Conservation (phyloP, 2,797 vertebrate genomes). For the Melanotaenia pygmaea region DNA sequence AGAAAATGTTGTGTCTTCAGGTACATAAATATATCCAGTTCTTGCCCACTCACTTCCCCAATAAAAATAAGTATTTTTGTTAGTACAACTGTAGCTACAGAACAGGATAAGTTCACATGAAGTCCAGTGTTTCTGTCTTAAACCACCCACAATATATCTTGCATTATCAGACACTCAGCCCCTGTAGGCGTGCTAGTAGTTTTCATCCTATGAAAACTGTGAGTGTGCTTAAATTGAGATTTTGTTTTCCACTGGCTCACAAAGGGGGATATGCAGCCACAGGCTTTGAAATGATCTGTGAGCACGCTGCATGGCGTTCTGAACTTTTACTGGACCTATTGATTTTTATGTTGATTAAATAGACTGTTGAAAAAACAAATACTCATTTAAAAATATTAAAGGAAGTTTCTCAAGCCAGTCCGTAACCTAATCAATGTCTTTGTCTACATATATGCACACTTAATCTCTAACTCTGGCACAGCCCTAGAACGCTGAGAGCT, state of each 20-base stretch:
- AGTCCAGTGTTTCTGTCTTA: conserved; percentile 6
- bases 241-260: not conserved
- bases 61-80: not conserved
- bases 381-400: not conserved
- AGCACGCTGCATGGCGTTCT: not conserved
- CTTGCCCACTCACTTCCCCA: conserved; percentile 5
- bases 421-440: not conserved
- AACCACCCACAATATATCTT: conserved; percentile 12
- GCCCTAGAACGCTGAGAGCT: conserved; percentile 16
- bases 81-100: not conserved
- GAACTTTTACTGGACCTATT: not conserved
- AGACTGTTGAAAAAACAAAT: not conserved
- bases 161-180: conserved; percentile 10
- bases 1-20: not conserved
- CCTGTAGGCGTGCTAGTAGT: not conserved
- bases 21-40: not conserved
- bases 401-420: not conserved
- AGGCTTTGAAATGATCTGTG: not conserved
- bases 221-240: not conserved
- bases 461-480: not conserved
- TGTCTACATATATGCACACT: not conserved
- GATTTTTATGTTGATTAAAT: not conserved
- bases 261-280: not conserved
- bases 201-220: conserved; percentile 5
- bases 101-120: not conserved